Base-by-base conservation (phyloP, 2,888 invertebrate genomes). In the Drosophila helvetica region DNA sequence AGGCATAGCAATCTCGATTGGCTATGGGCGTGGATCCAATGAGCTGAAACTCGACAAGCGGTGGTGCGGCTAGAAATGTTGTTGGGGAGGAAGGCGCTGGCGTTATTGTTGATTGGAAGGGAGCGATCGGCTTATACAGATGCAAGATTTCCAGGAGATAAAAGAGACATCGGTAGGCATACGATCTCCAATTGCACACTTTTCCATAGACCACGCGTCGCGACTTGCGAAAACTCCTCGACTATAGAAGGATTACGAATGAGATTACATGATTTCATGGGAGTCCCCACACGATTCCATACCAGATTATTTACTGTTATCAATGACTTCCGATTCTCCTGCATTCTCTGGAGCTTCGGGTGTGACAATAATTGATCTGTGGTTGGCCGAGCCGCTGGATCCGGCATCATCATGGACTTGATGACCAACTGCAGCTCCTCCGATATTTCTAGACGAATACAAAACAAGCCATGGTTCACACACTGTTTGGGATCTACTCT, bases 361-460 rank as follows among this genome's bases (percentile, higher is more conserved):
- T 93, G 90, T 9, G 91, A 82, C 5, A 95, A 86, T 12, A 94
- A 87, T 60, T 93, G 91, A 55, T 93, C 92, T 2, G 93, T 93
- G 22, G 93, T 93, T 5, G 94, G 94, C 70, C 94, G 90, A 60
- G 90, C 85, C 15, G 75, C 76, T 6, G 93, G 93, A 80, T 94
- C 92, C 1, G 93, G 93, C 45, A 92, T 91, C 92, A 94, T 93
- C 94, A 95, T 94, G 73, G 90, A 89, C 64, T 91, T 91, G 48
- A 95, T 93, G 2, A 94, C 90, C 59, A 91, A 80, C 80, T 93
- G 92, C 51, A 95, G 86, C 45, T 94, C 93, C 48, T 89, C 75
- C 15, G 94, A 94, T 54, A 94, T 89, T 52, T 81, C 92, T 93
- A 66, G 12, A 60, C 10, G 1, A 19, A 22, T 43, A 9, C n/a